A percentile compares a stretch with the other conserved stretches of the same genome.
Conservation (phyloP, 2,797 vertebrate genomes). For the Halcyon badia region DNA sequence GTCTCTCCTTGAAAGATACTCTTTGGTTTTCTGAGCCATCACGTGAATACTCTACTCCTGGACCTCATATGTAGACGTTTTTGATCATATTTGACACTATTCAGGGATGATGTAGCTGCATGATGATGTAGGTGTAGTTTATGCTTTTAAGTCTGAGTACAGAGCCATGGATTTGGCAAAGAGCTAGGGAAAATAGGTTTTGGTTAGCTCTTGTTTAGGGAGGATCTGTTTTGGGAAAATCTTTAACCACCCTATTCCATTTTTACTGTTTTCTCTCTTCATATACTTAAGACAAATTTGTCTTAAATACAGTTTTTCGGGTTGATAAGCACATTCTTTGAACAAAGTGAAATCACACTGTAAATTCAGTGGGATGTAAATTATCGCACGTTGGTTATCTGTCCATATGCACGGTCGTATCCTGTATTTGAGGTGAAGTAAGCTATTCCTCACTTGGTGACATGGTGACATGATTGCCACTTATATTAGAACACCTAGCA, state of each 20-base stretch:
- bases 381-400: accelerated
- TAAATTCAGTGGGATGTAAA: background rate
- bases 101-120: background rate
- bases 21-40: background rate
- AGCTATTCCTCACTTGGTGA: background rate
- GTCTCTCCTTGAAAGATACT: background rate
- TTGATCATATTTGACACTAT: background rate
- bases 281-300: background rate
- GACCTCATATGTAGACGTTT: background rate
- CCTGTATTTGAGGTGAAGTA: background rate
- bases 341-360: too few species aligned
- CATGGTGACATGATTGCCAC: background rate
- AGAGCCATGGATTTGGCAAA: background rate
- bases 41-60: background rate
- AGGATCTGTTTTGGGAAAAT: background rate
- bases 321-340: background rate
- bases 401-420: accelerated
- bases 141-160: background rate
- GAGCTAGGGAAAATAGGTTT: background rate
- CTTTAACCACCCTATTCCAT: background rate
- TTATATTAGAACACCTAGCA: background rate
- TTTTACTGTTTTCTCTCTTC: background rate
- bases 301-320: background rate
- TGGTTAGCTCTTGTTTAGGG: background rate
- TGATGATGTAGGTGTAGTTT: background rate